A percentile compares a stretch with the other conserved stretches of the same genome.
Conservation (phyloP, 2,113 vertebrate species). For the Struthidea cinerea region DNA sequence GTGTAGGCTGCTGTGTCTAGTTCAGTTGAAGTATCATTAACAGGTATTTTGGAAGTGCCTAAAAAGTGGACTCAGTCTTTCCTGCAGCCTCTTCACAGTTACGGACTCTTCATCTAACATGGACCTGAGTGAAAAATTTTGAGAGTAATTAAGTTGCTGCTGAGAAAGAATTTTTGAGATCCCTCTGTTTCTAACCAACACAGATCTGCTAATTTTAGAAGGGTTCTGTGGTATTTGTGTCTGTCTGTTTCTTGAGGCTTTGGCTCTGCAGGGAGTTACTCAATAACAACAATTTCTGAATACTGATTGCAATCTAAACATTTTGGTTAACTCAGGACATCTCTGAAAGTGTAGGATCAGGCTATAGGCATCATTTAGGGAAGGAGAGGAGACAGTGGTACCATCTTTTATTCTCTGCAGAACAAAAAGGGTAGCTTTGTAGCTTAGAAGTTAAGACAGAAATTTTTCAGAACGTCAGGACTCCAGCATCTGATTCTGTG, state of each 20-base stretch:
- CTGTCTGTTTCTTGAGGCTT: conserved; percentile 24
- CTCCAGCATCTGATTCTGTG: background rate
- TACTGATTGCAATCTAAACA: conserved; percentile 10
- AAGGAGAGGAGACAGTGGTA: background rate
- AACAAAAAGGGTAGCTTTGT: background rate
- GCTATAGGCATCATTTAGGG: background rate
- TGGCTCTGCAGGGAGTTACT: conserved; percentile 17
- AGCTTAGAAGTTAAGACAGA: background rate
- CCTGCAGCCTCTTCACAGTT: background rate
- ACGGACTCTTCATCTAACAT: background rate
- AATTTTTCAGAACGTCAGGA: background rate
- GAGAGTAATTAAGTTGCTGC: background rate
- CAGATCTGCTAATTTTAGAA: conserved; percentile 11
- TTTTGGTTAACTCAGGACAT: background rate
- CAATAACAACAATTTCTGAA: background rate
- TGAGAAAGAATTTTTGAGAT: background rate
- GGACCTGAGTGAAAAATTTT: background rate
- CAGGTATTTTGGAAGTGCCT: background rate
- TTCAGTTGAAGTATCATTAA: background rate
- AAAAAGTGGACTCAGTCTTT: background rate
- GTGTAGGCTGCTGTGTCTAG: background rate
- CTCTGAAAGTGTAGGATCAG: background rate
- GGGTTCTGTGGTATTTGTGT: background rate
- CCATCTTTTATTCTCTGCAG: background rate
- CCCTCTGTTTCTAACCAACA: background rate